A percentile compares a stretch with the other conserved stretches of the same genome.
These are phyloP conservation scores for Lacerta viridis DNA, from an alignment of 2,797 vertebrate genomes.

Conservation along the genomic window DNA sequence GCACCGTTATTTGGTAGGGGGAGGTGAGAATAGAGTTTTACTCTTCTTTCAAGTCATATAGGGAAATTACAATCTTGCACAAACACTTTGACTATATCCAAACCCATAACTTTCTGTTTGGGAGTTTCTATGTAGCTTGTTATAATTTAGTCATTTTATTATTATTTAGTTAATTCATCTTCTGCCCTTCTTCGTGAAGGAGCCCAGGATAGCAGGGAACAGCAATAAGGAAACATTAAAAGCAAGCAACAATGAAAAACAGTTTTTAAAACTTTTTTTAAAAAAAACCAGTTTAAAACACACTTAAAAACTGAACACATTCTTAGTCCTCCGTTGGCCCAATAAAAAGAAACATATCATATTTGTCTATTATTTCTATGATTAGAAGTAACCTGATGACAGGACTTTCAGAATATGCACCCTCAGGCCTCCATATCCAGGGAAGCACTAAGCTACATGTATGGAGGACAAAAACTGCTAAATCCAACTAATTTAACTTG, in stretches of 20 bases:
- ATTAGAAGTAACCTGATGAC: not conserved
- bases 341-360: not conserved
- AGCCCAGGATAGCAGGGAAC: too few species aligned
- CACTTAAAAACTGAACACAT: not conserved
- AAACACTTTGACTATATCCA: not conserved
- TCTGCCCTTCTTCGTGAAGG: too few species aligned
- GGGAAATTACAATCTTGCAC: not conserved
- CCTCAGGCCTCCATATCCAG: conserved; percentile 55
- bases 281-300: too few species aligned
- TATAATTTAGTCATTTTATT: too few species aligned
- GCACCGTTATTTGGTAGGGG: not conserved
- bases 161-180: too few species aligned
- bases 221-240: too few species aligned
- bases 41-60: not conserved
- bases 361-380: not conserved
- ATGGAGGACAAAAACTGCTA: conserved; percentile 66
- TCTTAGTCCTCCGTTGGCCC: not conserved
- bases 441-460: conserved; percentile 54
- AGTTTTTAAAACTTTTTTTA: too few species aligned
- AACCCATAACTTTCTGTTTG: not conserved
- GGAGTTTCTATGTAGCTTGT: not conserved
- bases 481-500: conserved; percentile 72
- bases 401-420: conserved; percentile 40
- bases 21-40: not conserved
- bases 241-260: too few species aligned